phyloP scores from a whole-genome alignment of 2,113 vertebrate genomes.

The Gopherus evgoodei region DNA sequence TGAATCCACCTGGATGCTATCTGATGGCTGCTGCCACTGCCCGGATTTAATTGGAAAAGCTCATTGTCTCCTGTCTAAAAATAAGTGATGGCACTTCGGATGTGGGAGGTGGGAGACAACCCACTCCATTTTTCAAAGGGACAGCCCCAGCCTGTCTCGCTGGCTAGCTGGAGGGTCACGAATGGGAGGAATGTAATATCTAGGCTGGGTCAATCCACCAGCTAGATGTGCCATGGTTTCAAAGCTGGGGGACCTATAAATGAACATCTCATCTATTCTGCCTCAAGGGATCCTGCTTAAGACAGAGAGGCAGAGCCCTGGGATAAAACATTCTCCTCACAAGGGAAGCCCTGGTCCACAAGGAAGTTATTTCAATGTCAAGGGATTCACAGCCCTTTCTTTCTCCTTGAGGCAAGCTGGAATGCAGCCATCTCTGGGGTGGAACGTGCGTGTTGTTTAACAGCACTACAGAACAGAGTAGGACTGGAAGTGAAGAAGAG shows the following conservation, averaged over 20 bases:
- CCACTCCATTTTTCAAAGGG: background rate
- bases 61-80: background rate
- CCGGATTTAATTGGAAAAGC: background rate
- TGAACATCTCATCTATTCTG: background rate
- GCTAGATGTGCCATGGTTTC: background rate
- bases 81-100: background rate
- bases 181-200: background rate
- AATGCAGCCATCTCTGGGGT: background rate
- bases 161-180: background rate
- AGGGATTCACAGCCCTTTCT: background rate
- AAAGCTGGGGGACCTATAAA: background rate
- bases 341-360: background rate
- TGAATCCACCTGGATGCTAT: background rate
- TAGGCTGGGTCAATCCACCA: background rate
- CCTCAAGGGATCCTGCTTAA: background rate
- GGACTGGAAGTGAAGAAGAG: background rate
- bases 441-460: background rate
- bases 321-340: background rate
- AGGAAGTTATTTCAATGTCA: background rate
- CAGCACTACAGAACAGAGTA: background rate
- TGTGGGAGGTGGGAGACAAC: background rate
- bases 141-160: background rate
- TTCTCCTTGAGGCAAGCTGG: background rate
- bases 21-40: background rate
- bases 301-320: background rate